A percentile compares a stretch with the other conserved stretches of the same genome.
Evolutionary conservation across 1,140 invertebrate genomes (phyloP).

Genomic region (Drosophila pectinifera): DNA sequence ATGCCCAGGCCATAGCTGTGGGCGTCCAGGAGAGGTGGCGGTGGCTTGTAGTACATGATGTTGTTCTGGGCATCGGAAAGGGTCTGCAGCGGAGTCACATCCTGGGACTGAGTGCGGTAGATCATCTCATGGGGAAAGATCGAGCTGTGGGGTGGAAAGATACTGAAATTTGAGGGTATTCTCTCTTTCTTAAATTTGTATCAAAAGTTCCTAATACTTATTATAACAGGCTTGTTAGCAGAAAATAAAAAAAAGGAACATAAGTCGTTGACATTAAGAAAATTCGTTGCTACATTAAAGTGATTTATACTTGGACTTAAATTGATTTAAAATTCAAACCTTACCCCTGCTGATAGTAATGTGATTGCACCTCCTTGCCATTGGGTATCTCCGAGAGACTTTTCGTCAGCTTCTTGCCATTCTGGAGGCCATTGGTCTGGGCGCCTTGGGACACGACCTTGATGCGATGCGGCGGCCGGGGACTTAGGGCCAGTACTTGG

Average conservation of each 20-base stretch:
- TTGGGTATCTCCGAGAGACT: slow-evolving; percentile 91
- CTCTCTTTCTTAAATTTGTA: no score
- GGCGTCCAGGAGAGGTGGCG: slow-evolving; percentile 66
- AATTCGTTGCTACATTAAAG: not conserved
- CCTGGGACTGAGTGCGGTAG: slow-evolving; percentile 93
- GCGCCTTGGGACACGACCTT: slow-evolving; percentile 95
- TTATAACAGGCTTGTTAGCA: no score
- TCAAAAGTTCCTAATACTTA: no score
- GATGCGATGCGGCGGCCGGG: slow-evolving; percentile 89
- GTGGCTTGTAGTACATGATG: slow-evolving; percentile 80
- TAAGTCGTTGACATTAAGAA: not conserved
- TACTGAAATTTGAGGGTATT: no score
- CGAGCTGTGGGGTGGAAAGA: slow-evolving; percentile 5
- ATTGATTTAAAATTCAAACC: not conserved
- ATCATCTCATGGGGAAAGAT: slow-evolving; percentile 89
- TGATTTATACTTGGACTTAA: not conserved
- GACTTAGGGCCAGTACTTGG: slow-evolving; percentile 91
- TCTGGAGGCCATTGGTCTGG: slow-evolving; percentile 92
- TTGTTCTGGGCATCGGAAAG: slow-evolving; percentile 77
- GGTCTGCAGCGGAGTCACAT: slow-evolving; percentile 81
- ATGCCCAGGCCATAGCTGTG: slow-evolving; percentile 69
- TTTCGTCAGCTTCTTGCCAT: slow-evolving; percentile 91
- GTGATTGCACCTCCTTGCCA: slow-evolving; percentile 63
- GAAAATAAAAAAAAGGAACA: no score
- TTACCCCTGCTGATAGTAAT: slow-evolving; percentile 58